Evolutionary conservation across 64 coral and sea anemone species (phyloP).

Genomic region (Montipora capricornis): DNA sequence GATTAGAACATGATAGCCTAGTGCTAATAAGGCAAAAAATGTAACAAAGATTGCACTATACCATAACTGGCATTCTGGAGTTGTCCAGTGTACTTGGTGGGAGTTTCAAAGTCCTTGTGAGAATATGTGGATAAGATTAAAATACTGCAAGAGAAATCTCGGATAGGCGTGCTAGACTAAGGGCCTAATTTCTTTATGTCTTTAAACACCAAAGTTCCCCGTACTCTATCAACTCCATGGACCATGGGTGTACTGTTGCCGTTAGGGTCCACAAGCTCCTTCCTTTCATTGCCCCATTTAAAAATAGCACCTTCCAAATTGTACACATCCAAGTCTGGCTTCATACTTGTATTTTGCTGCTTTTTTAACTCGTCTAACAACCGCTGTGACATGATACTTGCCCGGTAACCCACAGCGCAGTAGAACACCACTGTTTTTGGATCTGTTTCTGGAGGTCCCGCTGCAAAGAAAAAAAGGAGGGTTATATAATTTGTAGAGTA

Average conservation of each 20-base stretch:
- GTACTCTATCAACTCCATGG: slow-evolving; percentile 26
- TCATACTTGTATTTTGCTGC: slow-evolving; percentile 10
- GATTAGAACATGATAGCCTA: too few species aligned
- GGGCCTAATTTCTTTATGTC: slow-evolving; percentile 13
- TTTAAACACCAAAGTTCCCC: slow-evolving; percentile 44
- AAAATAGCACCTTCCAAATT: slow-evolving; percentile 79
- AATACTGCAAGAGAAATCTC: too few species aligned
- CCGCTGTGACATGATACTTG: slow-evolving; percentile 67
- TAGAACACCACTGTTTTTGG: slow-evolving; percentile 66
- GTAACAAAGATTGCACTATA: too few species aligned
- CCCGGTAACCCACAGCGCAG: slow-evolving; percentile 74
- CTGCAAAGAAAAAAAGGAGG: neutral
- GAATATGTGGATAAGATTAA: too few species aligned
- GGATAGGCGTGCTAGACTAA: neutral
- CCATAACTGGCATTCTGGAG: too few species aligned
- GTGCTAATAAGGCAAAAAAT: too few species aligned
- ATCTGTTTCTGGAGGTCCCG: slow-evolving; percentile 12
- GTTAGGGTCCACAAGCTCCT: slow-evolving; percentile 53
- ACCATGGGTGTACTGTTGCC: slow-evolving; percentile 39
- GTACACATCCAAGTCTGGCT: slow-evolving; percentile 38
- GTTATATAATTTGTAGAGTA: neutral
- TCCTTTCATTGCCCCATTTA: slow-evolving; percentile 78
- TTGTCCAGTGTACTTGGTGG: too few species aligned
- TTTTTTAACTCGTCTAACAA: slow-evolving; percentile 52
- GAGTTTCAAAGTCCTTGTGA: too few species aligned